A percentile compares a stretch with the other conserved stretches of the same genome.
These are phyloP conservation scores for Pyrgilauda ruficollis DNA, from an alignment of 2,113 vertebrate species.

Conservation along the genomic window DNA sequence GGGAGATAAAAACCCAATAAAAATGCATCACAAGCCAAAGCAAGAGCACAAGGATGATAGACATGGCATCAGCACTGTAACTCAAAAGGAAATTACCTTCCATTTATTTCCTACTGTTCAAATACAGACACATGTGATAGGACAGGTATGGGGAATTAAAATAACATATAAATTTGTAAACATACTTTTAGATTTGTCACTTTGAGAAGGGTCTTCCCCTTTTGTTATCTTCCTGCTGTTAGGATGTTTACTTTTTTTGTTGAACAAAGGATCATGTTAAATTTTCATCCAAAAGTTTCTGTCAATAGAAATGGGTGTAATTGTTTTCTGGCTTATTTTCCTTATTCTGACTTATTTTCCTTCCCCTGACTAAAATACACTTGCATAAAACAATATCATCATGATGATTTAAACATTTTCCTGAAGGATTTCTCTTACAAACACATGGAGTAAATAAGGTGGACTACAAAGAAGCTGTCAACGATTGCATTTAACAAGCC, in stretches of 20 bases:
- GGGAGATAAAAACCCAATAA: background rate
- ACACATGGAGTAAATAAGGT: background rate
- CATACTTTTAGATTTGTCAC: background rate
- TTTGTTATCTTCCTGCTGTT: background rate
- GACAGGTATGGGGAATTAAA: background rate
- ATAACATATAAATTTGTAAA: background rate
- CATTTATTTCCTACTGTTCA: background rate
- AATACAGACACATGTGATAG: background rate
- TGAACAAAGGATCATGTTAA: background rate
- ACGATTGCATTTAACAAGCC: background rate
- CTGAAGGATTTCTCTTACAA: background rate
- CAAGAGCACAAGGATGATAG: background rate
- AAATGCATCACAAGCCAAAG: background rate
- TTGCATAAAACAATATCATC: background rate
- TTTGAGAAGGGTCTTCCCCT: background rate
- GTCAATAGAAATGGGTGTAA: background rate
- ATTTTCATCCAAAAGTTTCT: background rate
- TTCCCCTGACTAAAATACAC: background rate
- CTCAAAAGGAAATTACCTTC: background rate
- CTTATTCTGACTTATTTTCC: background rate
- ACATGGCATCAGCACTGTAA: background rate
- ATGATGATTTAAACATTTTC: background rate
- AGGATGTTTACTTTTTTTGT: background rate
- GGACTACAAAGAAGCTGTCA: background rate
- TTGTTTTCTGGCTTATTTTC: background rate